Evolutionary conservation across 2,888 invertebrate species (phyloP).

Genomic region (Callimorpha dominula): DNA sequence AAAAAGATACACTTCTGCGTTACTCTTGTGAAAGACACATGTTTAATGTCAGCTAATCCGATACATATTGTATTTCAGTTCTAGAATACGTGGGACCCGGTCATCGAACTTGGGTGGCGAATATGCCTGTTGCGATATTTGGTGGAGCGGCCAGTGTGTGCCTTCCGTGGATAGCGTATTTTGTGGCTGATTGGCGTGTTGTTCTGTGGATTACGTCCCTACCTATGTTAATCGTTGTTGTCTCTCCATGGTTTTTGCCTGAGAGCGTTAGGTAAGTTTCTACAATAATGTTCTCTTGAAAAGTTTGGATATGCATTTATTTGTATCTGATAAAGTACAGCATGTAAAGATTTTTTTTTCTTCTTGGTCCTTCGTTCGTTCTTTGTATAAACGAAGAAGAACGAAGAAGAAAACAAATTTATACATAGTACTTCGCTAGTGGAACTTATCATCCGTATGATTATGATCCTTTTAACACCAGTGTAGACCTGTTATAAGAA

Average conservation of each 20-base stretch:
- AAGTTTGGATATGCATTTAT: too few species aligned
- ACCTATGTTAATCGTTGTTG: conserved; percentile 67
- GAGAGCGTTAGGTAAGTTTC: conserved; percentile 75
- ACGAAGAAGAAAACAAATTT: too few species aligned
- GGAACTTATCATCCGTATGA: too few species aligned
- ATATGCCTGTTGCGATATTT: conserved; percentile 80
- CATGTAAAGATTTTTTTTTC: too few species aligned
- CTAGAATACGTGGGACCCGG: conserved; percentile 80
- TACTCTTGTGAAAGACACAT: not conserved
- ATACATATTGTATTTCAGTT: conserved; percentile 51
- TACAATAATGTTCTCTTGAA: not conserved
- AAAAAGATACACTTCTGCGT: not conserved
- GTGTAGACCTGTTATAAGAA: too few species aligned
- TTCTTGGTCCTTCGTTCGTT: too few species aligned
- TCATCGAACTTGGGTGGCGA: conserved; percentile 81
- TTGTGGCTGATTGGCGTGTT: conserved; percentile 72
- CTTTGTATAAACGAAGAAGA: too few species aligned
- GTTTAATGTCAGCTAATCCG: not conserved
- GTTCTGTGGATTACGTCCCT: conserved; percentile 72
- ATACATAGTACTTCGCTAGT: too few species aligned
- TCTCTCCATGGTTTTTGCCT: conserved; percentile 71
- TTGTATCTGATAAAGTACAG: too few species aligned
- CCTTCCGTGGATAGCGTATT: conserved; percentile 80
- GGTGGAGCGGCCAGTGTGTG: conserved; percentile 75
- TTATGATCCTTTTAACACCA: too few species aligned